Evolutionary conservation across 2,113 vertebrate genomes (phyloP).

Genomic region (Xiphophorus couchianus): DNA sequence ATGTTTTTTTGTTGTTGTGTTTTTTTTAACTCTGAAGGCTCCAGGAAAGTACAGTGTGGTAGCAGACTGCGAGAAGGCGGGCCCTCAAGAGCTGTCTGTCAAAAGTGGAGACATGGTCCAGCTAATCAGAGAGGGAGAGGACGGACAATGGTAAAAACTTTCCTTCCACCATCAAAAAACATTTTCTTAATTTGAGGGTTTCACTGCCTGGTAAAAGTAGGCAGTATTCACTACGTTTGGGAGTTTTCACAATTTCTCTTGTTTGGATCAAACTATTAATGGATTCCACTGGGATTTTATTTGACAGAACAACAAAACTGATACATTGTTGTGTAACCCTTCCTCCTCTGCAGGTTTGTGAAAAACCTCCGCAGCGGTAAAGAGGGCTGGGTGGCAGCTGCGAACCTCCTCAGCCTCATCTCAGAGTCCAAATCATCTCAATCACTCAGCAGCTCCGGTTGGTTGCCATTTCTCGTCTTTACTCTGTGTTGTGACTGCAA

Average conservation of each 20-base stretch:
- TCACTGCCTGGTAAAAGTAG: no score
- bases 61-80: constrained; percentile 85
- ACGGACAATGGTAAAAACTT: constrained; percentile 87
- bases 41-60: constrained; percentile 90
- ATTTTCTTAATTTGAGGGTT: no score
- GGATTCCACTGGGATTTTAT: no score
- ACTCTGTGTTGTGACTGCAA: background rate
- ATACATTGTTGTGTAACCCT: background rate
- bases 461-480: background rate
- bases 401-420: constrained; percentile 86
- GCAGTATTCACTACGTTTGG: no score
- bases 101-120: constrained; percentile 91
- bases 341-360: constrained; percentile 83
- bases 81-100: constrained; percentile 83
- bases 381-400: constrained; percentile 90
- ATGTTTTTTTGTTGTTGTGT: background rate
- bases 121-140: constrained; percentile 87
- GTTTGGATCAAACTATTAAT: no score
- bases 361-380: constrained; percentile 87
- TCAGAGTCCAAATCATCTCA: constrained; percentile 88
- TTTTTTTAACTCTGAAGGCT: constrained; percentile 69
- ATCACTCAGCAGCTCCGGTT: constrained; percentile 92
- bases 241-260: no score
- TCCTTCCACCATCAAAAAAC: background rate
- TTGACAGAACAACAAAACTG: no score